Percentiles rank a stretch among this genome's conserved stretches.
phyloP scores from a whole-genome alignment of 2,113 vertebrate genomes.

The Hemiscyllium ocellatum region DNA sequence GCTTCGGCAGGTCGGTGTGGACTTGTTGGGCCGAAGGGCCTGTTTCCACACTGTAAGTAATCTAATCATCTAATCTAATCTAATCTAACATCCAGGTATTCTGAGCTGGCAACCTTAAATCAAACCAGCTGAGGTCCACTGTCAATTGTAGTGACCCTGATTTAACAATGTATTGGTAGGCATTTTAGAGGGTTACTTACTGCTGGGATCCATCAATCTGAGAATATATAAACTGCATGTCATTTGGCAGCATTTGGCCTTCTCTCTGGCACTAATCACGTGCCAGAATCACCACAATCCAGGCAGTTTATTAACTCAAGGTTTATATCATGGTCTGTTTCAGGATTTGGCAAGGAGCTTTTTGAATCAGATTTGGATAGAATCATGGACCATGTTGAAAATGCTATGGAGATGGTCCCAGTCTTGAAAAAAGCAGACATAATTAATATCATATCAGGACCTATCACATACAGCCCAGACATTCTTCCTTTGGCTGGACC shows the following conservation, averaged over 20 bases:
- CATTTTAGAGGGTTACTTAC: neutral
- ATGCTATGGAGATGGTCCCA: conserved; percentile 91
- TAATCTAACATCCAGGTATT: neutral
- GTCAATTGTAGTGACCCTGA: neutral
- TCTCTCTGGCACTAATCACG: neutral
- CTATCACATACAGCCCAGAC: conserved; percentile 94
- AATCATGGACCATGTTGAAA: conserved; percentile 84
- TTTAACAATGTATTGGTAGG: neutral
- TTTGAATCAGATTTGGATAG: conserved; percentile 94
- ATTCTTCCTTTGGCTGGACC: conserved; percentile 92
- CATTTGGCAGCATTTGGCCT: neutral
- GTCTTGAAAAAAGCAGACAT: conserved; percentile 85
- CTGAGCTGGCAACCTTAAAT: neutral
- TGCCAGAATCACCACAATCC: neutral
- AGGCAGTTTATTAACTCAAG: neutral
- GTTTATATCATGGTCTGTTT: conserved; percentile 39
- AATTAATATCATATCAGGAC: conserved; percentile 81
- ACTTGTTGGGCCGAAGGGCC: no score
- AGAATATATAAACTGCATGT: neutral
- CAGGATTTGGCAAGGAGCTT: conserved; percentile 94
- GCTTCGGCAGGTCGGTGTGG: no score
- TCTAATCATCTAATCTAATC: no score
- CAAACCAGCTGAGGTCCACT: neutral
- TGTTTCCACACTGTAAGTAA: no score
- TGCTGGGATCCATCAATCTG: neutral